Evolutionary conservation across 2,888 invertebrate species (phyloP).

Genomic region (Gonocerus acuteangulatus): DNA sequence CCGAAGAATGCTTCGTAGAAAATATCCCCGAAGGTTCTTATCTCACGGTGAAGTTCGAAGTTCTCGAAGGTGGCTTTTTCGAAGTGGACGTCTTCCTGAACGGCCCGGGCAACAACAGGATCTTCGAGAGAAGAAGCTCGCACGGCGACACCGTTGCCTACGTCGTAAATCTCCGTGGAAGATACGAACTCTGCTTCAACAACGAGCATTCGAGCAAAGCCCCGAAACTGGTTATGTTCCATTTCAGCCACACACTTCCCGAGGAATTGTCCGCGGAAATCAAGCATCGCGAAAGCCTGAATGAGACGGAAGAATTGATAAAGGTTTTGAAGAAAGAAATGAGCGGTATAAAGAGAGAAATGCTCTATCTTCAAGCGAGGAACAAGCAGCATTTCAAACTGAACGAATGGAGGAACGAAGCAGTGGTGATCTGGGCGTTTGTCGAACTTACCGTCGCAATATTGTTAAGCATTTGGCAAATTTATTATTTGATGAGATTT

Average conservation of each 20-base stretch:
- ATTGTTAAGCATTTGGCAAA: not conserved
- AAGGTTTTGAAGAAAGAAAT: not conserved
- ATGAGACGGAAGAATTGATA: not conserved
- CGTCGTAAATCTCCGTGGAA: not conserved
- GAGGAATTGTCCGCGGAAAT: too few species aligned
- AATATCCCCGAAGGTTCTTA: not conserved
- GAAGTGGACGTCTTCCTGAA: not conserved
- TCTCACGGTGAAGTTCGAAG: not conserved
- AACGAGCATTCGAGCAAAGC: not conserved
- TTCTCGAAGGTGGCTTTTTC: not conserved
- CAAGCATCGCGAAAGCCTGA: too few species aligned
- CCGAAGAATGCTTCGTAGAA: not conserved
- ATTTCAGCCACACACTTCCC: not conserved
- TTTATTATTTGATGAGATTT: not conserved
- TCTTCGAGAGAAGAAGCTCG: not conserved
- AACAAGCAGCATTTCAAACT: not conserved
- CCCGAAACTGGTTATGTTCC: not conserved
- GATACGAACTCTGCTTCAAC: not conserved
- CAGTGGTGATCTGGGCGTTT: not conserved
- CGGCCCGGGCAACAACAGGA: not conserved
- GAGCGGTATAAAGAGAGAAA: not conserved
- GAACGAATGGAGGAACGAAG: not conserved
- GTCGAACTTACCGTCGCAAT: not conserved
- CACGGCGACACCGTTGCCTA: not conserved
- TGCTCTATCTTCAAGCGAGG: not conserved